phyloP scores from a whole-genome alignment of 2,888 invertebrate species.

The Patella caerulea region DNA sequence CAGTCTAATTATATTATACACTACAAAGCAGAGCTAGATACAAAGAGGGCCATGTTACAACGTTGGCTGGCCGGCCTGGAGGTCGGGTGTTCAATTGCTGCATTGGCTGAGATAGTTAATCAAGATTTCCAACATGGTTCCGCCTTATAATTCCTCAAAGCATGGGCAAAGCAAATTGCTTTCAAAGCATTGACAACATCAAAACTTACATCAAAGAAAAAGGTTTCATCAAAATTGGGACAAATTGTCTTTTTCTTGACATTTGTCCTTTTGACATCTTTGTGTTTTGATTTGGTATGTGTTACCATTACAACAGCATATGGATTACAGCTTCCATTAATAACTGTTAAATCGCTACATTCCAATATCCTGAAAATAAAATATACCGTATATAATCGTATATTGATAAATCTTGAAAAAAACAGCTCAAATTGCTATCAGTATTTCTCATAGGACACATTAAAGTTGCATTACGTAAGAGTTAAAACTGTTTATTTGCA shows the following conservation, averaged over 20 bases:
- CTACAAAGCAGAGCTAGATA: neutral
- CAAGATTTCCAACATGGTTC: no score
- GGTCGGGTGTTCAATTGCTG: no score
- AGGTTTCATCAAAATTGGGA: constrained; percentile 90
- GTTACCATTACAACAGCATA: constrained; percentile 85
- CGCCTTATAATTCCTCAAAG: no score
- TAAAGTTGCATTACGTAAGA: no score
- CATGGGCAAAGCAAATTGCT: no score
- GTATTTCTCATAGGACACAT: neutral
- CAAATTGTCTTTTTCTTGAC: constrained; percentile 91
- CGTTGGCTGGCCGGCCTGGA: no score
- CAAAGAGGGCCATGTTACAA: no score
- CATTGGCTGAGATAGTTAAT: no score
- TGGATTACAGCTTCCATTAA: constrained; percentile 92
- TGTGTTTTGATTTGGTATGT: constrained; percentile 80
- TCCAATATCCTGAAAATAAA: constrained; percentile 78
- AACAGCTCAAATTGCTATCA: neutral
- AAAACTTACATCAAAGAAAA: constrained; percentile 80
- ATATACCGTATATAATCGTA: neutral
- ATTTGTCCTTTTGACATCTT: constrained; percentile 79
- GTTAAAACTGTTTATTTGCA: no score
- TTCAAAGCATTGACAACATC: no score
- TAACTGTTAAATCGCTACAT: constrained; percentile 89
- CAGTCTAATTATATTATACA: neutral
- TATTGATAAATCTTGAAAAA: neutral